A percentile compares a stretch with the other conserved stretches of the same genome.
Evolutionary conservation across 2,888 invertebrate genomes (phyloP).

Genomic region (Dascillus cervinus): DNA sequence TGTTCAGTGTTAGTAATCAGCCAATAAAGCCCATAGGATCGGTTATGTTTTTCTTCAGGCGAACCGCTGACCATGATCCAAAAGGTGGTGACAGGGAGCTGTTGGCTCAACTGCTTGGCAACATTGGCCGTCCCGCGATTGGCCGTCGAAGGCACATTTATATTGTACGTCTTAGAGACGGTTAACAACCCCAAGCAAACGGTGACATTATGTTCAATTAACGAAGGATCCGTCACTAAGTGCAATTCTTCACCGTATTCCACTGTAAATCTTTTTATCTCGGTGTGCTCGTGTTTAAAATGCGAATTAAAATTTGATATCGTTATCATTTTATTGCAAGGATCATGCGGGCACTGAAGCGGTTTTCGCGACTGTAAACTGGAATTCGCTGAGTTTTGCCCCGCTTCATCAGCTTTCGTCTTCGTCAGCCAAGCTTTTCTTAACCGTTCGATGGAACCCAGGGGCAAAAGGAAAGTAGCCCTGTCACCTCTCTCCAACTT

Average conservation of each 20-base stretch:
- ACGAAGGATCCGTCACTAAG: slow-evolving; percentile 26
- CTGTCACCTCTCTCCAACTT: slow-evolving; percentile 3
- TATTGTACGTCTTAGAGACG: slow-evolving; percentile 29
- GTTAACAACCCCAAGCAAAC: slow-evolving; percentile 32
- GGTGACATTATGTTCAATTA: slow-evolving; percentile 26
- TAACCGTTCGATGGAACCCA: too few species aligned
- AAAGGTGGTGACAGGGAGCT: slow-evolving; percentile 31
- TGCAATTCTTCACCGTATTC: slow-evolving; percentile 28
- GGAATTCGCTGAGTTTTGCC: background rate
- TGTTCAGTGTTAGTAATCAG: slow-evolving; percentile 33
- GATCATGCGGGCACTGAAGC: slow-evolving; percentile 32
- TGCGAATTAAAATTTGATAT: slow-evolving; percentile 33
- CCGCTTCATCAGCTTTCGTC: too few species aligned
- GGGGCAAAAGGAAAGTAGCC: too few species aligned
- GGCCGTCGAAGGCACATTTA: slow-evolving; percentile 21
- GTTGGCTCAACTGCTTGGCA: slow-evolving; percentile 27
- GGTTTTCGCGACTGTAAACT: slow-evolving; percentile 17
- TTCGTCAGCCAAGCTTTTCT: background rate
- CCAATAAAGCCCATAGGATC: slow-evolving; percentile 32
- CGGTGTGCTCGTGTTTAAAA: slow-evolving; percentile 35
- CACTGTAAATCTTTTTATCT: slow-evolving; percentile 25
- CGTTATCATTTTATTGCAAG: slow-evolving; percentile 34
- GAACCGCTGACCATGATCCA: slow-evolving; percentile 38
- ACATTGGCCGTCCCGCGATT: slow-evolving; percentile 27
- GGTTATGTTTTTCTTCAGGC: slow-evolving; percentile 18